Base-by-base conservation (phyloP, 1,140 invertebrate genomes). In the Leptonema lineaticorne region DNA sequence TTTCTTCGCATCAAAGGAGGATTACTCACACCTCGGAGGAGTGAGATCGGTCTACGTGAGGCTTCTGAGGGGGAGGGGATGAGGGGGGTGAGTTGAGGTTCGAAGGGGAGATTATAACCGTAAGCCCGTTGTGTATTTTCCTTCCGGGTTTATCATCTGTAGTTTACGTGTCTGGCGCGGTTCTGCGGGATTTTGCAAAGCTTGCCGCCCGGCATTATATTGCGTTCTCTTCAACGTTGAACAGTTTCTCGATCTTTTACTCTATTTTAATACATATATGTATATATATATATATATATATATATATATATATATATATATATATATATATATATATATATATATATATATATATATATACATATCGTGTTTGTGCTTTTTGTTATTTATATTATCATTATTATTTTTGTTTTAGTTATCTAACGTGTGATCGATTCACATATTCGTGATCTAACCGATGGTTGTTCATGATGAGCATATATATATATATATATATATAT, bases 61-160 rank as follows among this genome's bases (percentile, higher is more conserved):
- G 5, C 28, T 4, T 30, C 58, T 16, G 3, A 9, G 8, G 33
- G 22, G 14, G 9, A 30, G 2, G 53, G 24, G 30, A n/a, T 22
- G 3, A 18, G 5, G 26, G 26, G 26, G 6, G 6, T 18, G 29
- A 14, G 50, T 45, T 16, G 50, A 22, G 63, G 1, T 53, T 53
- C 41, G 41, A 53, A n/a, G n/a, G 63, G 45, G 28, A 53, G 65
- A 67, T 67, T 67, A 67, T 67, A 50, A 67, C 53, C 53, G 56
- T 67, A 58, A 67, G 65, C 65, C 65, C 18, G 50, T 37, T 67
- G 53, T 67, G 57, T 45, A 58, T 59, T 67, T 59, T 48, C 56
- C 46, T 67, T 67, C 65, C 65, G 65, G 65, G 65, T 59, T 67
- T 67, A 58, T 67, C 56, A 67, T 67, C 65, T 56, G 9, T 45